Evolutionary conservation across 2,797 vertebrate genomes (phyloP), one percentile per base, ranked within the genome.

Genomic region (Melanotaenia nigrans): DNA sequence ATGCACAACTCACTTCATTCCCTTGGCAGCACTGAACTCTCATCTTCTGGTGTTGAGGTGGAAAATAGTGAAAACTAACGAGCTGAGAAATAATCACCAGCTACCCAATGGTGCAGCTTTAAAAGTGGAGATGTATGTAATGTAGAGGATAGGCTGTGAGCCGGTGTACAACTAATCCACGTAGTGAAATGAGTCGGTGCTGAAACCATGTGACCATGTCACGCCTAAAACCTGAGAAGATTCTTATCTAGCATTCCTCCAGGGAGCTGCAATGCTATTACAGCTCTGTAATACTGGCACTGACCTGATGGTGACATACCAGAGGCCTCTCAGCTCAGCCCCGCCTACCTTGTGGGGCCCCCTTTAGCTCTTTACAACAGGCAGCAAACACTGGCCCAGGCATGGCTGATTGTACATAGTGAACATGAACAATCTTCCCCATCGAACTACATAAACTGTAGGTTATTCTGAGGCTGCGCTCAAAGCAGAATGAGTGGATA

Each of bases 231-330:
- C 56, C 5, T 35, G n/a, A 62, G 32, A 62, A 62, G 25, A 78
- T 74, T 75, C 24, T 57, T 75, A 54, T 75, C 53, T 22, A 82
- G 72, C 65, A 5, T 74, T 69, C 59, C 56, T 82, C 79, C 80
- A 85, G 64, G 47, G 38, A 57, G 54, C 81, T 76, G 71, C 57
- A 82, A 33, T n/a, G 61, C 77, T 74, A 67, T 83, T 87, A 77
- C 71, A 74, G 75, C 82, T 78, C 75, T 73, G 73, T 83, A 82
- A 82, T 79, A 81, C 91, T 90, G 87, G 79, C 81, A 82, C 75
- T 92, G 86, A 89, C 89, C 91, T 85, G 88, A 85, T 85, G 85
- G 84, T 88, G 87, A 92, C 88, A 91, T 87, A 85, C 83, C 88
- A 87, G 86, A 90, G 87, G 87, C 90, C 90, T 86, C 89, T 82